Conservation (phyloP, 2,888 invertebrate species). For the Spialia ferax region DNA sequence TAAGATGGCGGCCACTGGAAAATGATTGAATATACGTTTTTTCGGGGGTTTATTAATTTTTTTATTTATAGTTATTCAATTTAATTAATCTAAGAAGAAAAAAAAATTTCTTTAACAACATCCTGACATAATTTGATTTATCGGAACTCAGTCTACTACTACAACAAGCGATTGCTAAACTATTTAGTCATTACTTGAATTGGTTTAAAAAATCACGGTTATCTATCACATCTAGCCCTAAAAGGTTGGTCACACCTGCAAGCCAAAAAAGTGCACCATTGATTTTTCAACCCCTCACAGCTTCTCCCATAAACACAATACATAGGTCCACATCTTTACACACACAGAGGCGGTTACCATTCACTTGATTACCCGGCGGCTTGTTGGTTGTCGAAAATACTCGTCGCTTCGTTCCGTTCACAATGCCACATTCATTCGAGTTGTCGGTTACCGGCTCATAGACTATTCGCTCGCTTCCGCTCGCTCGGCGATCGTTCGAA, state of each 20-base stretch:
- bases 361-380: slow-evolving; percentile 29
- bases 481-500: slow-evolving; percentile 45
- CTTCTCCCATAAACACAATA: slow-evolving; percentile 20
- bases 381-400: slow-evolving; percentile 29
- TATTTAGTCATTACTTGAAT: too few relatives aligned
- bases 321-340: not conserved
- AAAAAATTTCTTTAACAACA: too few relatives aligned
- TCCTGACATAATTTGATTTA: too few relatives aligned
- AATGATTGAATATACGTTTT: too few relatives aligned
- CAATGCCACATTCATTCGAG: slow-evolving; percentile 46
- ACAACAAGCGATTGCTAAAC: too few relatives aligned
- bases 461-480: slow-evolving; percentile 22
- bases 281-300: slow-evolving; percentile 32
- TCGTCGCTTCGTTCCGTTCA: slow-evolving; percentile 30
- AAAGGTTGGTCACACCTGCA: slow-evolving; percentile 29
- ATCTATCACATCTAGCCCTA: not conserved
- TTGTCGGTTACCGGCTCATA: not conserved
- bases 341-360: slow-evolving; percentile 20
- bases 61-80: too few relatives aligned
- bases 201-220: not conserved
- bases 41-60: too few relatives aligned
- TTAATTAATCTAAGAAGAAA: too few relatives aligned
- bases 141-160: too few relatives aligned
- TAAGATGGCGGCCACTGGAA: too few relatives aligned
- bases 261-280: slow-evolving; percentile 37